A percentile compares a stretch with the other conserved stretches of the same genome.
Conservation (phyloP, 2,797 vertebrate species). For the Lepus townsendii region DNA sequence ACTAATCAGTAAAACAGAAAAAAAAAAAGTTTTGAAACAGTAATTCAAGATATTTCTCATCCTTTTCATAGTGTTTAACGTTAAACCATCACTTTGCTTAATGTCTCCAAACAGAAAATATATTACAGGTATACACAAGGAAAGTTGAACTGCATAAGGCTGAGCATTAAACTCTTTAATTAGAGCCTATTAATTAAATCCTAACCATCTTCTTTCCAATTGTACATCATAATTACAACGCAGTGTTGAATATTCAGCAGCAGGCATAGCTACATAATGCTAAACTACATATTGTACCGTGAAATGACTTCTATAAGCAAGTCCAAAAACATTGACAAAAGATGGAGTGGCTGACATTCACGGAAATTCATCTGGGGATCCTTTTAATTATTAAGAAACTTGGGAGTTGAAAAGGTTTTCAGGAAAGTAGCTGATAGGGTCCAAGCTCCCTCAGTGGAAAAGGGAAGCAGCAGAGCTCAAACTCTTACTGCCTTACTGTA, state of each 20-base stretch:
- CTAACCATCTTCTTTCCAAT: slow-evolving; percentile 15
- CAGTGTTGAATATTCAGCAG: slow-evolving; percentile 3
- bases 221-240: slow-evolving; percentile 31
- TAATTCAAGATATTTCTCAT: slow-evolving; percentile 19
- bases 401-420: slow-evolving; percentile 42
- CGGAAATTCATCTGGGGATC: slow-evolving; percentile 21
- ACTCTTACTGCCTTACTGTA: not conserved
- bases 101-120: slow-evolving; percentile 37
- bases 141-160: not conserved
- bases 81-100: slow-evolving; percentile 44
- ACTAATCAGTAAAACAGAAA: slow-evolving; percentile 39
- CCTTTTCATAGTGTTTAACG: slow-evolving; percentile 38
- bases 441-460: not conserved
- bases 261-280: not conserved
- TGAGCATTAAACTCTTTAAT: slow-evolving; percentile 3
- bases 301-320: slow-evolving; percentile 25
- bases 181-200: slow-evolving; percentile 39
- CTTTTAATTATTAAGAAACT: slow-evolving; percentile 50
- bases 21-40: slow-evolving; percentile 37
- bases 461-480: not conserved
- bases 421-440: not conserved
- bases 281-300: not conserved
- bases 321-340: slow-evolving; percentile 47
- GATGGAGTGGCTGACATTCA: slow-evolving; percentile 22
- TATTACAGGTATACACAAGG: not conserved